Evolutionary conservation across 2,797 vertebrate species (phyloP).

Genomic region (Nyctibius grandis): DNA sequence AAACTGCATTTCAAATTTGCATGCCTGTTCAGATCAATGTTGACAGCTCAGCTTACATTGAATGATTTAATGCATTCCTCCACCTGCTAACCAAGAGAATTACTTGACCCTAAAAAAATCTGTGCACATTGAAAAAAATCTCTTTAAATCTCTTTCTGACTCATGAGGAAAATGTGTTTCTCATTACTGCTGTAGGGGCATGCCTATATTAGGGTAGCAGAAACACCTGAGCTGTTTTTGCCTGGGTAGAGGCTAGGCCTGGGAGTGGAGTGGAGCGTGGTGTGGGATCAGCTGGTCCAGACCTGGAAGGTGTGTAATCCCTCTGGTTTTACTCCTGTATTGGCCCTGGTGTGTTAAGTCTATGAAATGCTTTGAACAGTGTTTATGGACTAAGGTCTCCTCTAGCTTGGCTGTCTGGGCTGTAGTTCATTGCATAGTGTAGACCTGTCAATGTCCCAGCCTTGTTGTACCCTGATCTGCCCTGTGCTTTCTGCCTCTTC

Average conservation of each 20-base stretch:
- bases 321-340: not conserved
- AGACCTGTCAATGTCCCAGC: accelerated
- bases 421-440: accelerated
- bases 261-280: accelerated
- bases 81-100: not conserved
- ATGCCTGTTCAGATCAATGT: not conserved
- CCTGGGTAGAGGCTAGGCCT: accelerated
- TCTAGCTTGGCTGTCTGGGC: too few species aligned
- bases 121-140: not conserved
- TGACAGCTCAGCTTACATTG: not conserved
- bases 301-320: not conserved
- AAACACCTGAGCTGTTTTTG: not conserved
- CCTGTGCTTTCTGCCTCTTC: not conserved
- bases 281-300: not conserved
- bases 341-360: too few species aligned
- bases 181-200: not conserved
- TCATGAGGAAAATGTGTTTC: not conserved
- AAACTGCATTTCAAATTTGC: not conserved
- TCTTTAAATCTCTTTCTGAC: not conserved
- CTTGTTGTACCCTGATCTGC: not conserved
- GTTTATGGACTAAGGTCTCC: not conserved
- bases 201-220: not conserved
- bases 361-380: accelerated
- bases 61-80: not conserved
- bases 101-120: not conserved